phyloP scores from a whole-genome alignment of 2,797 vertebrate species.

The Rhincodon typus region DNA sequence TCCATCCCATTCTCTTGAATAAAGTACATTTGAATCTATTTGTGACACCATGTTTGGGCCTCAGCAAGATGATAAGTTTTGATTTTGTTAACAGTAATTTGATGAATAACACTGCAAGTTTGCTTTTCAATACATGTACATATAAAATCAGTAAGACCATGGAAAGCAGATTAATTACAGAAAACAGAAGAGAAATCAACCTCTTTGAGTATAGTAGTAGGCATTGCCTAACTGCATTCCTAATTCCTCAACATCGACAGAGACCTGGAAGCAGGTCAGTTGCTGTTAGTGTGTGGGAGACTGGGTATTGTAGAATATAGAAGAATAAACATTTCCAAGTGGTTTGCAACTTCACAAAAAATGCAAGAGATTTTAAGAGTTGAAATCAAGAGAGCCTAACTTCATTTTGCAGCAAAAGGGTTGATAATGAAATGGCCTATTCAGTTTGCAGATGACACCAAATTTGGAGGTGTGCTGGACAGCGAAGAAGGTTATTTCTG shows the following conservation, averaged over 20 bases:
- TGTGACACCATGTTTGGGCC: neutral
- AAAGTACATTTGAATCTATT: neutral
- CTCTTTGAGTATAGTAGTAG: neutral
- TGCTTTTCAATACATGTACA: neutral
- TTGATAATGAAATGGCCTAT: neutral
- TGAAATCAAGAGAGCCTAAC: neutral
- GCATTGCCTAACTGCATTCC: neutral
- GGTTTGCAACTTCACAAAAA: conserved; percentile 9
- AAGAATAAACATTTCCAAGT: neutral
- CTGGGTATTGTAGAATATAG: neutral
- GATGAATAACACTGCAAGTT: neutral
- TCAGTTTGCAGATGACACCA: too few species aligned
- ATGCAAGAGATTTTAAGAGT: neutral
- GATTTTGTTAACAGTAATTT: neutral
- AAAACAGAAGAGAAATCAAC: neutral
- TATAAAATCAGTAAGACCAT: neutral
- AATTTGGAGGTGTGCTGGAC: too few species aligned
- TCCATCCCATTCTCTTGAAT: neutral
- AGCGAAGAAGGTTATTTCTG: too few species aligned
- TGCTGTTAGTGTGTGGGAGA: neutral
- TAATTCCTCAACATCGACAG: neutral
- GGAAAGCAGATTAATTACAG: neutral
- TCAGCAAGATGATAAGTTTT: neutral
- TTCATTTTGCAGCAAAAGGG: neutral
- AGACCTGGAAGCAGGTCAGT: neutral